A percentile compares a stretch with the other conserved stretches of the same genome.
These are phyloP conservation scores for Lacerta bilineata DNA, from an alignment of 2,797 vertebrate species.

Conservation along the genomic window DNA sequence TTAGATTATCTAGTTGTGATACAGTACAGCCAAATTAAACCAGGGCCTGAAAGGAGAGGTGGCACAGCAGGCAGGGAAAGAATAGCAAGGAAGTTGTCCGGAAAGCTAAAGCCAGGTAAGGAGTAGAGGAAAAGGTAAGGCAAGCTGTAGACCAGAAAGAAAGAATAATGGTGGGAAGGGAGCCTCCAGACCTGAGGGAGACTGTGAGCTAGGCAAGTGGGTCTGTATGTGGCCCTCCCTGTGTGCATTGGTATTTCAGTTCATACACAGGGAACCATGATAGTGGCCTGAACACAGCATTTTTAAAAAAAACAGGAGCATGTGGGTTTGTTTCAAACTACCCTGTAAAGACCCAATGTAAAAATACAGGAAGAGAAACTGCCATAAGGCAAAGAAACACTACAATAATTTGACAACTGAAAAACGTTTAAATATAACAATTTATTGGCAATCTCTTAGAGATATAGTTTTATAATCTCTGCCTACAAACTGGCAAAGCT, in stretches of 20 bases:
- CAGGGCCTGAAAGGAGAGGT: background rate
- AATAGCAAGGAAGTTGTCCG: background rate
- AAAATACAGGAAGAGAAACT: background rate
- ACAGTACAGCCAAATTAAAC: background rate
- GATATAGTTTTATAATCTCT: background rate
- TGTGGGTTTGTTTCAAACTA: slow-evolving; percentile 4
- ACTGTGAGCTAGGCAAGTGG: background rate
- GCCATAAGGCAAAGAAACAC: background rate
- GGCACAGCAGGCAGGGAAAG: background rate
- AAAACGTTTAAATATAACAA: slow-evolving; percentile 15
- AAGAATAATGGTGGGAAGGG: background rate
- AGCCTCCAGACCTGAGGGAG: background rate
- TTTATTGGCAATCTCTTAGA: slow-evolving; percentile 33
- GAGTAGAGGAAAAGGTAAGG: background rate
- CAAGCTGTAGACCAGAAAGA: background rate
- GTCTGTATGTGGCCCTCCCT: background rate
- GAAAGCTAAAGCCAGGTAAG: background rate
- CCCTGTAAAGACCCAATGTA: background rate
- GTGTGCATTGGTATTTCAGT: background rate
- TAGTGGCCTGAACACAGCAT: background rate
- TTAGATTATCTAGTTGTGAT: background rate
- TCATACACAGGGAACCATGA: background rate
- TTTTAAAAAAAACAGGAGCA: background rate
- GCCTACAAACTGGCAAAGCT: slow-evolving; percentile 30
- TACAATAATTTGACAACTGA: slow-evolving; percentile 38